Evolutionary conservation across 1,140 invertebrate species (phyloP).

Genomic region (Papilio glaucus): DNA sequence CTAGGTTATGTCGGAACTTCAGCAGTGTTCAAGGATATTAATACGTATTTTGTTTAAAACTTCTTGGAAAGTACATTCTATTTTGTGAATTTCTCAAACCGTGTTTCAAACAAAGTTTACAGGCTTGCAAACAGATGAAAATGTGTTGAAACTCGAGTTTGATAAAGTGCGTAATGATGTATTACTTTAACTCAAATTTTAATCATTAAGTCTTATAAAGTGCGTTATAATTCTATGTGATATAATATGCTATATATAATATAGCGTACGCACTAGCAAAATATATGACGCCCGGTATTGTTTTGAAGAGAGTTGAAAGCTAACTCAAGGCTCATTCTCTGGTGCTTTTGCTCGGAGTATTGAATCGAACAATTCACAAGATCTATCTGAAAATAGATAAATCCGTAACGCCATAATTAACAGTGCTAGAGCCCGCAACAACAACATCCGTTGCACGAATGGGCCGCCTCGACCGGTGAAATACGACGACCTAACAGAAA

Average conservation of each 20-base stretch:
- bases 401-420: too few species aligned
- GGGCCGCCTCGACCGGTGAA: too few species aligned
- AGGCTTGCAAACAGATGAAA: not conserved
- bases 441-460: too few species aligned
- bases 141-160: not conserved
- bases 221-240: not conserved
- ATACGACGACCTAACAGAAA: too few species aligned
- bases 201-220: not conserved
- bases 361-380: too few species aligned
- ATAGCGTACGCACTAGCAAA: too few species aligned
- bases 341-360: too few species aligned
- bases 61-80: not conserved
- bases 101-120: conserved; percentile 3
- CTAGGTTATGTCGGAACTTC: not conserved
- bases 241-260: not conserved
- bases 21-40: not conserved
- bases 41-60: conserved; percentile 11
- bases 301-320: too few species aligned
- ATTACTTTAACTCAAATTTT: not conserved
- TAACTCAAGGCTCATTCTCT: too few species aligned
- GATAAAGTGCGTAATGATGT: conserved; percentile 15
- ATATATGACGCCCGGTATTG: too few species aligned
- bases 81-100: not conserved
- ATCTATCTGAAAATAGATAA: too few species aligned
- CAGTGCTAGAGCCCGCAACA: too few species aligned